Evolutionary conservation across 2,113 vertebrate genomes (phyloP).

Genomic region (Corythaeola cristata): DNA sequence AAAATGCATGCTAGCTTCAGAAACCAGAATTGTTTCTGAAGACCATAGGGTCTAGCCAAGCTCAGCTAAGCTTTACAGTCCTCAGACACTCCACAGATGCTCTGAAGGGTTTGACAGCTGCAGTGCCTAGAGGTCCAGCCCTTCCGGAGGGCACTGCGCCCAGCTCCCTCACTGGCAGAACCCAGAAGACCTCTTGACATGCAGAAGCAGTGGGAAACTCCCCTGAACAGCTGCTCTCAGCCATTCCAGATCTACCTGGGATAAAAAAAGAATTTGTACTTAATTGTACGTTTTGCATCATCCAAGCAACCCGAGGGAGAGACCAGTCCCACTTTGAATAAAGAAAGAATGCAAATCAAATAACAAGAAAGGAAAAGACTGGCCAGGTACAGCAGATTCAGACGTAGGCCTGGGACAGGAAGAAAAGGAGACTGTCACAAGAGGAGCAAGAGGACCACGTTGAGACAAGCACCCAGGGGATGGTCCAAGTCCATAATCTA

Average conservation of each 20-base stretch:
- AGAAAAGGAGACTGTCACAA: background rate
- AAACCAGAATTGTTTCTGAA: background rate
- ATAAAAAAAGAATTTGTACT: background rate
- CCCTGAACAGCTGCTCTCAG: background rate
- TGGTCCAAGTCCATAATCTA: background rate
- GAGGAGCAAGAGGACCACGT: background rate
- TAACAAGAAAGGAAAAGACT: background rate
- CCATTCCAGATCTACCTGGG: background rate
- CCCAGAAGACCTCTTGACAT: background rate
- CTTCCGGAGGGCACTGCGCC: background rate
- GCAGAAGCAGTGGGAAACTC: background rate
- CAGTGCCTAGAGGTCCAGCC: background rate
- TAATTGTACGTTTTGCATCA: background rate
- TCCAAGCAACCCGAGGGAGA: background rate
- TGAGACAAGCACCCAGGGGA: background rate
- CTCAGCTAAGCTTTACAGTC: background rate
- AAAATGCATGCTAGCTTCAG: background rate
- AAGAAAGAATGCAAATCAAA: background rate
- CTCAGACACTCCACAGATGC: background rate
- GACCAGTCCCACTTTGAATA: background rate
- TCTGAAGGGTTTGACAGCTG: background rate
- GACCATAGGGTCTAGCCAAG: background rate
- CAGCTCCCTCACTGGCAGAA: background rate
- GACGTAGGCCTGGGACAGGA: background rate
- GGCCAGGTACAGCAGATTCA: background rate